Base-by-base conservation (phyloP, 2,888 invertebrate genomes). In the Aleiodes testaceus region DNA sequence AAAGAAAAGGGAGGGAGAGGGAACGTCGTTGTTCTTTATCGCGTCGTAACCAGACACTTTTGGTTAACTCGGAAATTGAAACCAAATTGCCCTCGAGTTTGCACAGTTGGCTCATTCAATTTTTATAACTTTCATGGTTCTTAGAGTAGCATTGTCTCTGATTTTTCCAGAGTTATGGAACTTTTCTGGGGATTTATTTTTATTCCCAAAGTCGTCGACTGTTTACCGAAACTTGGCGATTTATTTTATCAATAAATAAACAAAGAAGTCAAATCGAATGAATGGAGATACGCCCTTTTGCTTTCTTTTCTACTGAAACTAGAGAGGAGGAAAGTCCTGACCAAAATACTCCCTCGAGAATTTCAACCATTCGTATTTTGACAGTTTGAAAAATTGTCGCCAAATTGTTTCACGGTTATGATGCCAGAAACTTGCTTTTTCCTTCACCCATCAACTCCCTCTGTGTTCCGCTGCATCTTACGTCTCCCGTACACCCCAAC, bases 341-440 rank as follows among this genome's bases (percentile, higher is more conserved):
- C 75, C 77, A 73, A 78, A 80, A 73, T 76, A 67, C 72, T 75
- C 79, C 75, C 79, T 22, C 20, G 80, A 78, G 79, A 79, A 66
- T 49, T 64, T 73, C 73, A 20, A 16, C 22, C 16, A 16, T 4
- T 22, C n/a, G n/a, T 81, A 79, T 81, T 82, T 82, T 81, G 81
- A 82, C 82, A 81, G 79, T 75, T 82, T 81, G 82, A 82, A 80
- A 81, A 79, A 81, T 82, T 81, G 81, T 79, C 79, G 75, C 79
- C 79, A 80, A 81, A 82, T 82, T 80, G 80, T 81, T 80, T 78
- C 75, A 71, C 72, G 67, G 74, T 77, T 78, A 72, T 73, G 75
- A 75, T 75, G 70, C 67, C 70, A 71, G 47, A 65, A 68, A 59
- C 63, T 68, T 68, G 72, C 66, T 73, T 76, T 73, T 63, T 67